phyloP scores from a whole-genome alignment of 1,140 invertebrate genomes.

The Elysia chlorotica region DNA sequence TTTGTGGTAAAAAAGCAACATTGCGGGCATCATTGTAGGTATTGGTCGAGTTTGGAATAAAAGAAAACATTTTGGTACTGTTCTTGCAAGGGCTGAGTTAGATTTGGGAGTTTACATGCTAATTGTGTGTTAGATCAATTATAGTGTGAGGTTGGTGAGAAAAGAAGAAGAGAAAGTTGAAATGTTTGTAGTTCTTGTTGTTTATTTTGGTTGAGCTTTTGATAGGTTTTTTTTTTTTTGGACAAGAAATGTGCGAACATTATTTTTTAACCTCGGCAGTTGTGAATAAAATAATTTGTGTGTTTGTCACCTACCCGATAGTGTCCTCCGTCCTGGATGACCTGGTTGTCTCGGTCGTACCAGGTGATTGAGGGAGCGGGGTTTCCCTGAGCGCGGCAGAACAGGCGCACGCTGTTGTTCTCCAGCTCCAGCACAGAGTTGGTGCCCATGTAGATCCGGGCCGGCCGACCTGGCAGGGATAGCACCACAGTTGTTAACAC shows the following conservation, averaged over 20 bases:
- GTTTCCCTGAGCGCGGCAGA: constrained; percentile 72
- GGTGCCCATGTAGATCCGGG: constrained; percentile 64
- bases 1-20: not conserved
- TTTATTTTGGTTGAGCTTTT: not conserved
- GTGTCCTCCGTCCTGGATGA: constrained; percentile 22
- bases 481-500: no score
- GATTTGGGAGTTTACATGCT: not conserved
- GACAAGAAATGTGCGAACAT: not conserved
- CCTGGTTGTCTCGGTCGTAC: constrained; percentile 59
- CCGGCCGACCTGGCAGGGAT: constrained; percentile 45
- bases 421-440: constrained; percentile 63
- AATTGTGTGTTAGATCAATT: not conserved
- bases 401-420: constrained; percentile 71
- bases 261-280: not conserved
- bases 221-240: not conserved
- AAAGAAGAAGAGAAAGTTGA: not conserved
- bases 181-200: not conserved
- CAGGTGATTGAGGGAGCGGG: constrained; percentile 72
- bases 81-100: no score
- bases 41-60: not conserved
- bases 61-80: not conserved
- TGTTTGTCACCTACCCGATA: constrained; percentile 26
- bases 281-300: not conserved
- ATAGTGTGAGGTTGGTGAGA: not conserved
- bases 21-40: not conserved